Conservation (phyloP, 2,113 vertebrate species). For the Sinosuthora webbiana region DNA sequence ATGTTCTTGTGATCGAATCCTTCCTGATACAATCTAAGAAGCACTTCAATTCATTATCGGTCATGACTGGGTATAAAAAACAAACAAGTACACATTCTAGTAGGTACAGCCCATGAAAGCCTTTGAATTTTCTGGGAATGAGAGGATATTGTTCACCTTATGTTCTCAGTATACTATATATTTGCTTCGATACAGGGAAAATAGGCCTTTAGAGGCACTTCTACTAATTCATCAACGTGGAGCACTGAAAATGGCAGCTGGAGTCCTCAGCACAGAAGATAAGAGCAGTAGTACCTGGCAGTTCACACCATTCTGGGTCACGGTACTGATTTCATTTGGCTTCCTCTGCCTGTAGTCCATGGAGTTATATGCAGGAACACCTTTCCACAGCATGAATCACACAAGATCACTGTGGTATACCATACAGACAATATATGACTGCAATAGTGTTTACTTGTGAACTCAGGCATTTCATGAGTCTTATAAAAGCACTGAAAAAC, state of each 20-base stretch:
- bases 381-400: not conserved
- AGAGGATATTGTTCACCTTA: not conserved
- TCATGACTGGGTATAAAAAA: not conserved
- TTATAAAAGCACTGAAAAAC: not conserved
- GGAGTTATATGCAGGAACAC: not conserved
- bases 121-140: not conserved
- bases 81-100: not conserved
- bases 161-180: not conserved
- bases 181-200: not conserved
- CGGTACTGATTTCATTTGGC: not conserved
- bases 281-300: not conserved
- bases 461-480: not conserved
- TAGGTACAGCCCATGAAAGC: not conserved
- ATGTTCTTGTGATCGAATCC: not conserved
- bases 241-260: not conserved
- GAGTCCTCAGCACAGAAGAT: accelerated
- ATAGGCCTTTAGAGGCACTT: not conserved
- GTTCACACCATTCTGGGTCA: not conserved
- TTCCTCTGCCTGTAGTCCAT: not conserved
- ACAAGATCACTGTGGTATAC: not conserved
- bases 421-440: not conserved
- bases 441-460: not conserved
- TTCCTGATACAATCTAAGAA: not conserved
- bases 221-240: not conserved
- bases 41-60: not conserved